Evolutionary conservation across 2,113 vertebrate species (phyloP), one percentile per base, ranked within the genome.

Genomic region (Anguilla rostrata): DNA sequence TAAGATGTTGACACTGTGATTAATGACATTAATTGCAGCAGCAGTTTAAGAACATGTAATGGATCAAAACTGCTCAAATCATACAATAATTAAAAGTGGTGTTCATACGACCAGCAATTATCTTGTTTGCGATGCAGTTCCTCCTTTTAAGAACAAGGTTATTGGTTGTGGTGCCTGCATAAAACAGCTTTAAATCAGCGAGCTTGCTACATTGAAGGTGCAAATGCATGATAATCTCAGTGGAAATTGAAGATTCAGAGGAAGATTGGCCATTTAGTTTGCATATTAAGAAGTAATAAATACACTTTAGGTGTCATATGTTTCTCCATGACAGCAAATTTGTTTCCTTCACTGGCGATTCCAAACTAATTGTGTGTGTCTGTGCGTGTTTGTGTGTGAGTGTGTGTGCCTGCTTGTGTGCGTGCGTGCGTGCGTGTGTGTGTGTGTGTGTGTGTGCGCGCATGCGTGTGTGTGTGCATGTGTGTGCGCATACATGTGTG

Each of bases 141-240:
- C 29, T 16, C 66, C 29, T 39, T 87, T 53, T 83, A 46, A 78
- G 49, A 43, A 57, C 46, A 57, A 83, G n/a, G 66, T 60, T 71
- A 83, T 82, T 75, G 49, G 79, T 34, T 34, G 49, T 34, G 53
- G 46, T 53, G 84, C 66, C 18, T 49, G 22, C 43, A 39, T 85
- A 22, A 78, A n/a, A 53, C 60, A 29, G 66, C 46, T 46, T 46
- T 81, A 81, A 81, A 85, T 85, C 75, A 78, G 34, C n/a, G 53
- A n/a, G 29, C 84, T 34, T 79, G 75, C 46, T 56, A 22, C 16
- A 85, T 20, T 41, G 71, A 46, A 11, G 7, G 26, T 12, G 22
- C 0, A 81, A 46, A 43, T 81, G 39, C 80, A 34, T 15, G 16
- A 46, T 20, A 41, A 81, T 5, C 20, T 81, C 39, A 40, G 79